Evolutionary conservation across 2,797 vertebrate genomes (phyloP).

Genomic region (Rhinichthys osculus): DNA sequence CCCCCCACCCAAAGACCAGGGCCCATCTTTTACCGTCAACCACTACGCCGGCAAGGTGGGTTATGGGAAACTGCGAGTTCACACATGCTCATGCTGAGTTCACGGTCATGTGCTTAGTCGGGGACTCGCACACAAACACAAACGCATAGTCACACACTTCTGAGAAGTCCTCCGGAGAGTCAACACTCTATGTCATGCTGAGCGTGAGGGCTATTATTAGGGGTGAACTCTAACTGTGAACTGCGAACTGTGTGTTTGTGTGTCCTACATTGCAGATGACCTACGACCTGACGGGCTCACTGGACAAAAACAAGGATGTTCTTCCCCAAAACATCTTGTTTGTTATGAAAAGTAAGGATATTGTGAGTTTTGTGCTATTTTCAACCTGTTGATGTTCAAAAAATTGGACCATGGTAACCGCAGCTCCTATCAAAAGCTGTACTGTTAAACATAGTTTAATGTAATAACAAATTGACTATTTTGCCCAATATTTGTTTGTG

Average conservation of each 20-base stretch:
- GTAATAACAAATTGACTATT: not conserved
- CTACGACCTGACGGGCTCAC: slow-evolving; percentile 89
- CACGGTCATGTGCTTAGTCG: not conserved
- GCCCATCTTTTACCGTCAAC: slow-evolving; percentile 86
- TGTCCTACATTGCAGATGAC: slow-evolving; percentile 80
- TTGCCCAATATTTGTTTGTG: not conserved
- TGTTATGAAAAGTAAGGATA: slow-evolving; percentile 92
- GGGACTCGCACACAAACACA: not conserved
- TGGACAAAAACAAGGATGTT: slow-evolving; percentile 92
- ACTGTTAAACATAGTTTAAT: not conserved
- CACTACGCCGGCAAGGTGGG: slow-evolving; percentile 92
- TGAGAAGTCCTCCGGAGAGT: slow-evolving; percentile 24
- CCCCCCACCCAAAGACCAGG: slow-evolving; percentile 87
- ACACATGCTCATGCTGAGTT: slow-evolving; percentile 1
- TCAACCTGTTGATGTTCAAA: not conserved
- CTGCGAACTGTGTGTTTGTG: not conserved
- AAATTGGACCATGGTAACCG: not conserved
- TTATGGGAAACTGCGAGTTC: slow-evolving; percentile 6
- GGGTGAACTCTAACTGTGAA: not conserved
- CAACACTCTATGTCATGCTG: slow-evolving; percentile 23
- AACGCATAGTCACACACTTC: slow-evolving; percentile 30
- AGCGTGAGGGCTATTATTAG: slow-evolving; percentile 26
- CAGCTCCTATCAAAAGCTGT: not conserved
- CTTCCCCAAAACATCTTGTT: slow-evolving; percentile 93
- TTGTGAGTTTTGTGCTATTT: slow-evolving; percentile 46